phyloP scores from a whole-genome alignment of 2,113 vertebrate species.

The Rhinolophus sinicus region DNA sequence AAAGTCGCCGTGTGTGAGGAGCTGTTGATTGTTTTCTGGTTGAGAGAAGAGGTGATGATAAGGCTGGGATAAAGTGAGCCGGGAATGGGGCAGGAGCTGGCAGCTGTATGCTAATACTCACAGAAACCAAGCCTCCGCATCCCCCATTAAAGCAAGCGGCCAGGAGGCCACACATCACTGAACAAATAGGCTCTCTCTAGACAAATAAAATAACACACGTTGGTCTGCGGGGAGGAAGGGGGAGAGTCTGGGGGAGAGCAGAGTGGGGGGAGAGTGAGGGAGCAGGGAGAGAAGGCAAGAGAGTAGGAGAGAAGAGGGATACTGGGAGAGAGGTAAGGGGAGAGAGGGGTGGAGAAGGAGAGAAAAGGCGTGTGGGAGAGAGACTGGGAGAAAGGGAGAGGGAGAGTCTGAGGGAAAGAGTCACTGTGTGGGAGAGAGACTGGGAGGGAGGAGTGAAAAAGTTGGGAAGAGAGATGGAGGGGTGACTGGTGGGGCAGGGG shows the following conservation, averaged over 20 bases:
- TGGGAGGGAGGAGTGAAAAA: not conserved
- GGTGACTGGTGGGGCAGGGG: too few relatives aligned
- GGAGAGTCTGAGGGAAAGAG: not conserved
- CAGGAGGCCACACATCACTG: constrained; percentile 91
- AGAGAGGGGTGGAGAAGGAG: not conserved
- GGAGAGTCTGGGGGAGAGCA: not conserved
- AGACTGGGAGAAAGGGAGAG: too few relatives aligned
- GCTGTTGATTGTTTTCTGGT: constrained; percentile 82
- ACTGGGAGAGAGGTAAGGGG: too few relatives aligned
- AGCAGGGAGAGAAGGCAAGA: not conserved
- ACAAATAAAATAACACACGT: constrained; percentile 83
- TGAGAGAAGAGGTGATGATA: constrained; percentile 79
- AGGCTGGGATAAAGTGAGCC: constrained; percentile 81
- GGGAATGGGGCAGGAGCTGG: constrained; percentile 74
- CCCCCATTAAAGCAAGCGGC: constrained; percentile 81
- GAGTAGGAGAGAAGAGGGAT: too few relatives aligned
- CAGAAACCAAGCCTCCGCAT: constrained; percentile 84
- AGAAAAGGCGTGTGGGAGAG: too few relatives aligned
- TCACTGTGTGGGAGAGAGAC: too few relatives aligned
- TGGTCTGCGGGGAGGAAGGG: constrained; percentile 43
- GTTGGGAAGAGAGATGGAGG: not conserved
- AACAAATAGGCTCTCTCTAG: constrained; percentile 91
- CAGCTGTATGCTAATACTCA: constrained; percentile 97
- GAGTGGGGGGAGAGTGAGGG: not conserved
- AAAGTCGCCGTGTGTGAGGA: constrained; percentile 57